These are phyloP conservation scores for Tympanoctomys barrerae DNA, from an alignment of 2,797 vertebrate genomes.

Conservation along the genomic window DNA sequence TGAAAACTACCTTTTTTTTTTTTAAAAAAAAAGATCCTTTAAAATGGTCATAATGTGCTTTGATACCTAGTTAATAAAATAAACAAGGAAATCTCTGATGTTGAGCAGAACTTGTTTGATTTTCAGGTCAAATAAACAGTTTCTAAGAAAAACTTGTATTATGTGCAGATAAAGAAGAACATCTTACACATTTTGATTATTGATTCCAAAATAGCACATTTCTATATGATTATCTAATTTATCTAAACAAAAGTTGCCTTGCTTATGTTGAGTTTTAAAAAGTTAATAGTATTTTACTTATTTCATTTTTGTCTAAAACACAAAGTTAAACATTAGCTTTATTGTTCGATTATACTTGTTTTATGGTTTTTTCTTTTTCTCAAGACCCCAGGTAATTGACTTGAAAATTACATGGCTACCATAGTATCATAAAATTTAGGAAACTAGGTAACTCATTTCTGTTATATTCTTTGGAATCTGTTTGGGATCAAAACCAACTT, in stretches of 20 bases:
- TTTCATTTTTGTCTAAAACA: constrained; percentile 11
- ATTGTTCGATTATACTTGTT: neutral
- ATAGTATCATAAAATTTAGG: neutral
- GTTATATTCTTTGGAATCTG: neutral
- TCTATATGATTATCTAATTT: constrained; percentile 1
- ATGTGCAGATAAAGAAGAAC: neutral
- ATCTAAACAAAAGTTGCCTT: neutral
- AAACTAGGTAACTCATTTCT: constrained; percentile 7
- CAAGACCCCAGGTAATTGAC: neutral
- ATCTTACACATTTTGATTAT: constrained; percentile 28
- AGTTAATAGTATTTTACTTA: neutral
- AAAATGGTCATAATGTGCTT: neutral
- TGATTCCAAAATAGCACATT: constrained; percentile 17
- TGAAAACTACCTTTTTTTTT: neutral
- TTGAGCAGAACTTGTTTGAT: constrained; percentile 58
- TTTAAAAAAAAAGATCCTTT: constrained; percentile 24
- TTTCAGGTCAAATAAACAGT: constrained; percentile 46
- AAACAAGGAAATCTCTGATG: constrained; percentile 51
- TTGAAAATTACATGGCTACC: constrained; percentile 13
- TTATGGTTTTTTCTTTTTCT: neutral
- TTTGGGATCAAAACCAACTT: neutral
- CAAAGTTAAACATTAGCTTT: neutral
- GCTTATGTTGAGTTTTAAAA: neutral
- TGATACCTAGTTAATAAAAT: constrained; percentile 55
- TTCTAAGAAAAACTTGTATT: constrained; percentile 44